Percentiles rank a stretch among this genome's conserved stretches.
phyloP scores from a whole-genome alignment of 1,140 invertebrate species.

The Orussus abietinus region DNA sequence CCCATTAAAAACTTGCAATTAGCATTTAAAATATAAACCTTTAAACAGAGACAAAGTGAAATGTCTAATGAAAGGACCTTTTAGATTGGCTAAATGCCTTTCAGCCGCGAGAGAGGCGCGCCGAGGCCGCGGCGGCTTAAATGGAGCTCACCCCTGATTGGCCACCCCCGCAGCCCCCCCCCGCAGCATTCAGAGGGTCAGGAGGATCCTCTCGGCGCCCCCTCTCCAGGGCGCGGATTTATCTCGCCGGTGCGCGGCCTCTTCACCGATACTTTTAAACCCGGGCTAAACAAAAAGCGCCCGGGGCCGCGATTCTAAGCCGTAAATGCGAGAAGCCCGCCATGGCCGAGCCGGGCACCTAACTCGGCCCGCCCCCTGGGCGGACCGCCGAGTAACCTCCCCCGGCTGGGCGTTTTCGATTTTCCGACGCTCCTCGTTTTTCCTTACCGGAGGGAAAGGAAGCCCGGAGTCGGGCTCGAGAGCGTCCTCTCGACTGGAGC shows the following conservation, averaged over 20 bases:
- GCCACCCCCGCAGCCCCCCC: slow-evolving; percentile 21
- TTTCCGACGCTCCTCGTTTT: no score
- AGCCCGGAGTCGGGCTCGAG: no score
- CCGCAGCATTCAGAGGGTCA: slow-evolving; percentile 25
- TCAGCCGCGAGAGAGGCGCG: slow-evolving; percentile 32
- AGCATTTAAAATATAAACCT: slow-evolving; percentile 53
- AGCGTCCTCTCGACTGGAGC: no score
- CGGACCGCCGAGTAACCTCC: no score
- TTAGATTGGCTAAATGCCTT: slow-evolving; percentile 51
- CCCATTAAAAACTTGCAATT: slow-evolving; percentile 53
- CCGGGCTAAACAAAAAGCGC: slow-evolving; percentile 18
- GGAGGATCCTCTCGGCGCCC: slow-evolving; percentile 36
- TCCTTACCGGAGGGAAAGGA: no score
- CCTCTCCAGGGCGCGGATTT: no score
- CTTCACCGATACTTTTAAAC: slow-evolving; percentile 17
- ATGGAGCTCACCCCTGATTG: slow-evolving; percentile 48
- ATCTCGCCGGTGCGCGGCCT: slow-evolving; percentile 25
- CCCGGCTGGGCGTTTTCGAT: no score
- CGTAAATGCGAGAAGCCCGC: no score
- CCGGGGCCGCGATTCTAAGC: background rate
- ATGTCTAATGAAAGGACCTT: slow-evolving; percentile 48
- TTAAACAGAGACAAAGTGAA: slow-evolving; percentile 36
- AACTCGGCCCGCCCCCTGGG: no score
- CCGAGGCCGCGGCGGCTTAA: slow-evolving; percentile 35
- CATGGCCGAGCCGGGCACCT: no score